These are phyloP conservation scores for Leptodactylus fuscus DNA, from an alignment of 2,113 vertebrate genomes.

Conservation along the genomic window DNA sequence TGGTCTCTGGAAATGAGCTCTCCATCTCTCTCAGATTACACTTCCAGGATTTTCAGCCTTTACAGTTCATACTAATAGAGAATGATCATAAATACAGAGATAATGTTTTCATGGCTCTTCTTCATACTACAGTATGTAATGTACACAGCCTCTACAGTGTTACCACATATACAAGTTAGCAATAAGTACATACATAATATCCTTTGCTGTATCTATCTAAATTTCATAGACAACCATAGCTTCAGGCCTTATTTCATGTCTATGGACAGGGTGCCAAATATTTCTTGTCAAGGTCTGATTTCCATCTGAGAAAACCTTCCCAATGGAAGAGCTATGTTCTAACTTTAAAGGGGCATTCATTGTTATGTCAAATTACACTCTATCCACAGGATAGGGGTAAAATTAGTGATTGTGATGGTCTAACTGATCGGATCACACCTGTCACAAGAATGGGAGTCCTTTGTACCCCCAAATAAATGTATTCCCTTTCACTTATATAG, in stretches of 20 bases:
- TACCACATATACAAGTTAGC: background rate
- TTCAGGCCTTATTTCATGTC: background rate
- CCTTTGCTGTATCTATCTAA: background rate
- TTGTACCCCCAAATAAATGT: too few relatives aligned
- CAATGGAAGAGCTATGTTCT: background rate
- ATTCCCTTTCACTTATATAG: too few relatives aligned
- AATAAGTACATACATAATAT: background rate
- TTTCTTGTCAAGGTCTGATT: too few relatives aligned
- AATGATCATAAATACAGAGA: background rate
- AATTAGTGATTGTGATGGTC: too few relatives aligned
- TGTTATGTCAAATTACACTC: too few relatives aligned
- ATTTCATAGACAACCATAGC: background rate
- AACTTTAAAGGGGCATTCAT: background rate
- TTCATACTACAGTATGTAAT: background rate
- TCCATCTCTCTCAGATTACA: conserved; percentile 1
- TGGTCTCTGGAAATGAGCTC: conserved; percentile 5
- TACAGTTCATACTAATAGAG: background rate
- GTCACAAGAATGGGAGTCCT: too few relatives aligned
- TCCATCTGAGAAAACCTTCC: too few relatives aligned
- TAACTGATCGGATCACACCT: too few relatives aligned
- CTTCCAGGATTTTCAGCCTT: conserved; percentile 7
- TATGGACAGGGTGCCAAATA: too few relatives aligned
- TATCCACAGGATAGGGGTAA: too few relatives aligned
- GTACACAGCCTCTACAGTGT: background rate
- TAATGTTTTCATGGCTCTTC: background rate